Base-by-base conservation (phyloP, 53 echinoderm and acorn worm species). In the Paracentrotus lividus region DNA sequence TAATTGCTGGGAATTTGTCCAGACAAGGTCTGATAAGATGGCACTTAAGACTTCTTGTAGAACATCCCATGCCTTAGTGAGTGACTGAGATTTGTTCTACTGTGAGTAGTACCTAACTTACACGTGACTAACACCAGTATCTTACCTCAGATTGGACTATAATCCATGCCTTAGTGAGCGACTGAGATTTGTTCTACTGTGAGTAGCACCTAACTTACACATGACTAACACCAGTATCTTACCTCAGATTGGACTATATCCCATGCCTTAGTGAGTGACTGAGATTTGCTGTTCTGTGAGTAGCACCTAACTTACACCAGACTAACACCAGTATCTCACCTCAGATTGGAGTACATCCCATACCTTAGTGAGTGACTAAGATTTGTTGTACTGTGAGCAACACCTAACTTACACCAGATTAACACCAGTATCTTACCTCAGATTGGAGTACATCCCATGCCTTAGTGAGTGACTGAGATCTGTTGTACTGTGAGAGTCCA, bases 391-490 rank as follows among this genome's bases (percentile, higher is more conserved):
- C 29, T 88, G 64, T 12, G 49, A n/a, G 24, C 21, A 9, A 72
- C 38, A 38, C 40, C 72, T 72, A 1, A 72, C 36, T 42, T 72
- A 72, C 38, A 34, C 68, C 65, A 38, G 16, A 16, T 40, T 72
- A 40, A 45, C 64, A 64, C 64, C 64, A 64, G 12, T 64, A 10
- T 18, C 55, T 67, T 54, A 95, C 95, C 93, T 92, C 93, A 27
- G 67, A 33, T 77, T 95, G 95, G 20, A 92, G 69, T 6, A 72
- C 61, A 76, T 95, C 95, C 95, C 95, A 95, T 1, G 95, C 93
- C 81, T 93, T 88, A 34, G 65, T 95, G 24, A 76, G 40, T 20
- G 89, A 47, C 81, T 77, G 49, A 3, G 58, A 34, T 34, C 24
- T 77, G 86, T 88, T 89, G 93, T 95, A 95, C 27, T 93, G 78